Conservation (phyloP, 2,888 invertebrate species). For the Thecophora atra region DNA sequence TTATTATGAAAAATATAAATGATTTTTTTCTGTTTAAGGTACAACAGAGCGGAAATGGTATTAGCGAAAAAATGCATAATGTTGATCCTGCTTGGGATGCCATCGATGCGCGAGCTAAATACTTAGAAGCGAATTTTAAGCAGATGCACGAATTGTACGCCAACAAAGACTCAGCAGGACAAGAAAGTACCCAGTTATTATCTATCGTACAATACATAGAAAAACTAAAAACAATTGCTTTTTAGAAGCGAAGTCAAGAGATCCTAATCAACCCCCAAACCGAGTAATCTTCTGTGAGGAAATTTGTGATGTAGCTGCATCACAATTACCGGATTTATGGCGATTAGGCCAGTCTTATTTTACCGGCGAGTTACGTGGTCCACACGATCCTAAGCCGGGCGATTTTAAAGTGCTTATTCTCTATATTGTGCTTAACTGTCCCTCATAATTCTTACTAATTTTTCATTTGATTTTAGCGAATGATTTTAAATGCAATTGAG, state of each 20-base stretch:
- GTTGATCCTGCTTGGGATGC: conserved; percentile 98
- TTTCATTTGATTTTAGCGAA: conserved; percentile 69
- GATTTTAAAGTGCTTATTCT: conserved; percentile 83
- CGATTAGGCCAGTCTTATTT: conserved; percentile 95
- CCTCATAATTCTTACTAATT: not conserved
- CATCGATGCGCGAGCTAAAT: conserved; percentile 83
- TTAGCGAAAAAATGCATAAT: conserved; percentile 61
- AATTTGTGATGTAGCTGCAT: conserved; percentile 77
- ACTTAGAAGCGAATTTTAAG: conserved; percentile 69
- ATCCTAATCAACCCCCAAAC: conserved; percentile 68
- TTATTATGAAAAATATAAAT: not conserved
- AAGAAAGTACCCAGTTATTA: conserved; percentile 54
- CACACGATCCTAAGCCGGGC: conserved; percentile 77
- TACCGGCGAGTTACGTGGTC: conserved; percentile 83
- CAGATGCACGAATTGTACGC: conserved; percentile 62
- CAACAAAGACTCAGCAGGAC: conserved; percentile 56
- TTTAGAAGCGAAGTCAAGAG: conserved; percentile 59
- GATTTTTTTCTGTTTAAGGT: conserved; percentile 43
- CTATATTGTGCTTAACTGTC: too few relatives aligned
- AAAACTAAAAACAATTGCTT: not conserved
- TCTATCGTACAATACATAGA: not conserved
- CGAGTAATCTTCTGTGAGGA: conserved; percentile 83
- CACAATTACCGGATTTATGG: conserved; percentile 91
- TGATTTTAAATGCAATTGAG: conserved; percentile 81
- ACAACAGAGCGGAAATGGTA: conserved; percentile 59